Percentiles rank a stretch among this genome's conserved stretches.
These are phyloP conservation scores for Anguilla anguilla DNA, from an alignment of 2,797 vertebrate species.

Conservation along the genomic window DNA sequence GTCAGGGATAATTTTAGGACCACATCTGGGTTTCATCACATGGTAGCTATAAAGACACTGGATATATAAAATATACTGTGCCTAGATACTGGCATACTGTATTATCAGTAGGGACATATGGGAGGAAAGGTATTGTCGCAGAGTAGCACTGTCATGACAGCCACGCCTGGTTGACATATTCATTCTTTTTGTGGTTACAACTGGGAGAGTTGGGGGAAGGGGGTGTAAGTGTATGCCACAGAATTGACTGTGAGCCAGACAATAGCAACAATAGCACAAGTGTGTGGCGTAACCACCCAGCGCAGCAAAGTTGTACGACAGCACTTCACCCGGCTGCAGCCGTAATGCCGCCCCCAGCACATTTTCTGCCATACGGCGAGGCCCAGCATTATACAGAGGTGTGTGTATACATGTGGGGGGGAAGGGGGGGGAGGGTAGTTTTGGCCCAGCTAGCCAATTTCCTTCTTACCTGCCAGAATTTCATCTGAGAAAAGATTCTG, in stretches of 20 bases:
- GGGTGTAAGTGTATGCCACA: not conserved
- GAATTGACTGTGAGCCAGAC: not conserved
- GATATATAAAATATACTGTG: not conserved
- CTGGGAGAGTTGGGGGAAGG: not conserved
- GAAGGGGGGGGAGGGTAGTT: not conserved
- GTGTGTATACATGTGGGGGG: not conserved
- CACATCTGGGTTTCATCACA: not conserved
- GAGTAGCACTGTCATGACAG: not conserved
- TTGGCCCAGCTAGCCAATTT: not conserved
- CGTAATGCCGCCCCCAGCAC: conserved; percentile 4
- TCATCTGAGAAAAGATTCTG: not conserved
- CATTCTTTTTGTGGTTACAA: not conserved
- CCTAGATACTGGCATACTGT: not conserved
- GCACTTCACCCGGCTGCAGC: not conserved
- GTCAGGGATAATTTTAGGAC: not conserved
- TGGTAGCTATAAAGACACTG: not conserved
- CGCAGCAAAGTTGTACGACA: not conserved
- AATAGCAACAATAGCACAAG: not conserved
- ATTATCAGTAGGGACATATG: not conserved
- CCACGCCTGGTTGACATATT: not conserved
- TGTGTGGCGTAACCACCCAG: not conserved
- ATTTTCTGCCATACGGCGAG: not conserved
- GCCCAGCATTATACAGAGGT: not conserved
- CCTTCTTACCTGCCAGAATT: not conserved
- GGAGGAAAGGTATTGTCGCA: not conserved